A percentile compares a stretch with the other conserved stretches of the same genome.
phyloP scores from a whole-genome alignment of 2,888 invertebrate species.

The Automeris io region DNA sequence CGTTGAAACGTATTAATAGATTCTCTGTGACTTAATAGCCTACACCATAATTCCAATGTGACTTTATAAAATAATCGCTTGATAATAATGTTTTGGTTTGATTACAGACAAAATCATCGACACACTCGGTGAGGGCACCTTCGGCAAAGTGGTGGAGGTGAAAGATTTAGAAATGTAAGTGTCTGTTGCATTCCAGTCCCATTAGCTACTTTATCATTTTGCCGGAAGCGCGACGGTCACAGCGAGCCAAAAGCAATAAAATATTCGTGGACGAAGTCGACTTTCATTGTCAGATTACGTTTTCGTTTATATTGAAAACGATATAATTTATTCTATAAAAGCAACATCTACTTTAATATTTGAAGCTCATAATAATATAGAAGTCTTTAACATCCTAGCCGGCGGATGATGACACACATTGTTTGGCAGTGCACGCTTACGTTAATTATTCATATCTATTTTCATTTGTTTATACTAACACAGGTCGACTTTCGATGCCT shows the following conservation, averaged over 20 bases:
- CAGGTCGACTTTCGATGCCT: constrained; percentile 36
- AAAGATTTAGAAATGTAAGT: constrained; percentile 96
- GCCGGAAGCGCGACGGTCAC: neutral
- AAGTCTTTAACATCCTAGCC: constrained; percentile 32
- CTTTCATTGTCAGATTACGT: constrained; percentile 5
- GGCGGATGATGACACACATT: constrained; percentile 45
- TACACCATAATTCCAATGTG: constrained; percentile 48
- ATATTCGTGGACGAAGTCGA: constrained; percentile 1
- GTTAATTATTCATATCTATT: constrained; percentile 57
- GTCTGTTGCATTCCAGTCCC: constrained; percentile 11
- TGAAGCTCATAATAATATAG: neutral
- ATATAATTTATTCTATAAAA: too few species aligned
- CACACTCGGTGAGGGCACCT: constrained; percentile 99
- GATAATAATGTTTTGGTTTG: constrained; percentile 70
- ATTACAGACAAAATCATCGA: constrained; percentile 98
- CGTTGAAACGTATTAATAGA: constrained; percentile 28
- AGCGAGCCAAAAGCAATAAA: constrained; percentile 1
- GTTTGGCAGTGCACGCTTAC: constrained; percentile 47
- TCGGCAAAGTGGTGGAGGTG: constrained; percentile 99
- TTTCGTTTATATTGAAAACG: constrained; percentile 11
- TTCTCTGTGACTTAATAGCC: neutral
- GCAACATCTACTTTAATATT: too few species aligned
- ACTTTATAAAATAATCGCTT: constrained; percentile 42
- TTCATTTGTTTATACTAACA: constrained; percentile 53
- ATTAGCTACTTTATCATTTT: neutral